Evolutionary conservation across 2,888 invertebrate species (phyloP).

Genomic region (Napeogenes inachia): DNA sequence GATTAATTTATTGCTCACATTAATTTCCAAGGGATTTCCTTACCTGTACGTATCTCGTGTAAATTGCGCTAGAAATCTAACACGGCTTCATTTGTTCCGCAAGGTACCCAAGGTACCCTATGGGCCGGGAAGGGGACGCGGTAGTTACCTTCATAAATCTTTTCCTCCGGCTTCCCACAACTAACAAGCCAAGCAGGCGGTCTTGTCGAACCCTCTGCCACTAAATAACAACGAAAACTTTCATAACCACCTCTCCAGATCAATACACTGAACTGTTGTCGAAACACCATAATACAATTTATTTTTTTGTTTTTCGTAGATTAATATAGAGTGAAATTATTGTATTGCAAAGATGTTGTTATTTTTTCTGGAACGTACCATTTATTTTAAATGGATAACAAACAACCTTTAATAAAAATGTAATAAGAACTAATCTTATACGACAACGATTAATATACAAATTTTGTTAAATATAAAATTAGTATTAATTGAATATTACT

Average conservation of each 20-base stretch:
- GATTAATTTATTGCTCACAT: conserved; percentile 26
- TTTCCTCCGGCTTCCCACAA: conserved; percentile 65
- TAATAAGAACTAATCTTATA: too few species aligned
- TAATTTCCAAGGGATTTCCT: conserved; percentile 27
- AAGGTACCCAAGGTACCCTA: conserved; percentile 64
- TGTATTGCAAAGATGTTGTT: too few species aligned
- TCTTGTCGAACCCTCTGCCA: conserved; percentile 41
- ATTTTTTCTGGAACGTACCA: too few species aligned
- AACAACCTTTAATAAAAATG: too few species aligned
- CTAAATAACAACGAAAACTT: conserved; percentile 66
- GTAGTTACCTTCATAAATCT: conserved; percentile 71
- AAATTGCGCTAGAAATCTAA: conserved; percentile 73
- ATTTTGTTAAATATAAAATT: too few species aligned
- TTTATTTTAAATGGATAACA: too few species aligned
- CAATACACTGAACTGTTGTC: conserved; percentile 37
- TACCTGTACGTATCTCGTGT: conserved; percentile 52
- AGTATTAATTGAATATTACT: too few species aligned
- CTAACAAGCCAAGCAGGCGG: conserved; percentile 61
- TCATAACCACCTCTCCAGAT: conserved; percentile 62
- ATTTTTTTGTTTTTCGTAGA: not conserved
- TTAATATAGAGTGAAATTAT: too few species aligned
- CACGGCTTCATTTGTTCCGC: conserved; percentile 71
- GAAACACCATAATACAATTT: not conserved
- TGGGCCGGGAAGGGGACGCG: conserved; percentile 63
- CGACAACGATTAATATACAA: too few species aligned